Conservation (phyloP, 2,888 invertebrate genomes). For the Clistopyga incitator region DNA sequence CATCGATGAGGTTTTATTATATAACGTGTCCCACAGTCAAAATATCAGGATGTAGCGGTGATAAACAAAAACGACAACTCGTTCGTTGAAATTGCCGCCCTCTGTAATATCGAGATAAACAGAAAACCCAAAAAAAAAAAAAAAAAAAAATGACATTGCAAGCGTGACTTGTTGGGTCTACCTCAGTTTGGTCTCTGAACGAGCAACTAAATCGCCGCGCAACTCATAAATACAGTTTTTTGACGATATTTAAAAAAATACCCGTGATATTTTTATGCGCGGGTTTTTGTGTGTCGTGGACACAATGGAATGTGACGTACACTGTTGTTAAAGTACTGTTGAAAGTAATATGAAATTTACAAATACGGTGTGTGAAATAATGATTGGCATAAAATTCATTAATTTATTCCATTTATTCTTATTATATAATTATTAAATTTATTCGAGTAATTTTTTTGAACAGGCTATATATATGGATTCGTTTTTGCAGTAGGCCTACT, state of each 20-base stretch:
- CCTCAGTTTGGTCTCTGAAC: neutral
- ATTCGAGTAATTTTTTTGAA: too few species aligned
- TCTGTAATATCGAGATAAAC: neutral
- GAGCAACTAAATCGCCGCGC: neutral
- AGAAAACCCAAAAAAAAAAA: neutral
- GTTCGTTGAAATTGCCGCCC: neutral
- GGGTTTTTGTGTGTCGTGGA: neutral
- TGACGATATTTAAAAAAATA: neutral
- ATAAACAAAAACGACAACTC: neutral
- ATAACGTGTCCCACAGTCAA: neutral
- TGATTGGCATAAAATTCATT: too few species aligned
- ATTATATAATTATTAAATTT: too few species aligned
- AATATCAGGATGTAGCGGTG: neutral
- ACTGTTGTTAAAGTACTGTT: too few species aligned
- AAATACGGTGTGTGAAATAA: too few species aligned
- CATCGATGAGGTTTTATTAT: neutral
- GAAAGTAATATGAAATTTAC: too few species aligned
- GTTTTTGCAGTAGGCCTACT: constrained; percentile 15
- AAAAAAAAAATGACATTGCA: neutral
- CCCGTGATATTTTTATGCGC: neutral
- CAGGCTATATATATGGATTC: neutral
- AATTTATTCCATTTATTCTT: too few species aligned
- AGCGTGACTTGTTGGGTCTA: neutral
- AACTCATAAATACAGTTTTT: neutral
- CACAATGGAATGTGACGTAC: neutral